Conservation (phyloP, 2,113 vertebrate genomes). For the Campylomormyrus tamandua region DNA sequence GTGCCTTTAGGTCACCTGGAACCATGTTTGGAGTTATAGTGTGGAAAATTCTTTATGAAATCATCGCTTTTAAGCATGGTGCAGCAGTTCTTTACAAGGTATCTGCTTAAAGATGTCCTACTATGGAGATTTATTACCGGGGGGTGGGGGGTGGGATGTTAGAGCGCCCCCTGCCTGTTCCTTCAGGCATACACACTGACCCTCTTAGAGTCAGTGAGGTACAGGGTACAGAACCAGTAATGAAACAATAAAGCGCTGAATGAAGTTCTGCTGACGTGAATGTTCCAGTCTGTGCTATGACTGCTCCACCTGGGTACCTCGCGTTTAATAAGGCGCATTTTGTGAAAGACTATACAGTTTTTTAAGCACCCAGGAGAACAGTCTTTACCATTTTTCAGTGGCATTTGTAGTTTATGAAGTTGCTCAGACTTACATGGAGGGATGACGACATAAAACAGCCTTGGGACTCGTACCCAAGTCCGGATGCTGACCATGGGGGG, state of each 20-base stretch:
- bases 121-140: neutral
- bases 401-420: neutral
- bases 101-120: neutral
- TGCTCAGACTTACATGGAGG: neutral
- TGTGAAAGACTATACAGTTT: neutral
- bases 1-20: neutral
- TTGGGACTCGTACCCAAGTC: neutral
- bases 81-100: neutral
- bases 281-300: neutral
- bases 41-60: constrained; percentile 3
- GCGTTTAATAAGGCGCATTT: neutral
- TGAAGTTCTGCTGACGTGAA: neutral
- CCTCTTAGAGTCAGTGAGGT: neutral
- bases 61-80: neutral
- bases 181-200: neutral
- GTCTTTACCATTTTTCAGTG: neutral
- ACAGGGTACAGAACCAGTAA: neutral
- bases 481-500: neutral
- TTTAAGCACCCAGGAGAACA: neutral
- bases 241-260: neutral
- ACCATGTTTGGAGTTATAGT: neutral
- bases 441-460: neutral
- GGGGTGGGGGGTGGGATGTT: neutral
- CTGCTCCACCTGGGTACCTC: neutral
- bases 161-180: neutral